These are phyloP conservation scores for Tautogolabrus adspersus DNA, from an alignment of 2,113 vertebrate genomes.

Conservation along the genomic window DNA sequence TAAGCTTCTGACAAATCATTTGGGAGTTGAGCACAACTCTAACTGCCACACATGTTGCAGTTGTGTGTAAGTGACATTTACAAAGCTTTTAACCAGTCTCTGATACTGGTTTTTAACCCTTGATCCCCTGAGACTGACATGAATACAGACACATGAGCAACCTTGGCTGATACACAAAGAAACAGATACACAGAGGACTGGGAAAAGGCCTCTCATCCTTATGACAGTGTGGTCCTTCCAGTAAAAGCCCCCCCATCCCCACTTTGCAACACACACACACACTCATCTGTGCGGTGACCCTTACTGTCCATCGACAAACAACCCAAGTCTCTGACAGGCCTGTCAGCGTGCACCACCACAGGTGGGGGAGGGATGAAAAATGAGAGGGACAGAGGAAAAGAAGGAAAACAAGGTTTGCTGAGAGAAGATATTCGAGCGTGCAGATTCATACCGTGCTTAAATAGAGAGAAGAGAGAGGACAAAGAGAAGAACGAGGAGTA, in stretches of 20 bases:
- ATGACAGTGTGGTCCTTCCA: slow-evolving; percentile 41
- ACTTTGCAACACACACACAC: slow-evolving; percentile 3
- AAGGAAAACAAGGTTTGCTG: slow-evolving; percentile 28
- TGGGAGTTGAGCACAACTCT: neutral
- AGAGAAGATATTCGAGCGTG: slow-evolving; percentile 35
- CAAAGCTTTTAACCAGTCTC: slow-evolving; percentile 40
- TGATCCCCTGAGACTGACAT: slow-evolving; percentile 34
- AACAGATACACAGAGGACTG: slow-evolving; percentile 36
- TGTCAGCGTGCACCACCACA: slow-evolving; percentile 55
- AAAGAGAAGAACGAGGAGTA: slow-evolving; percentile 8
- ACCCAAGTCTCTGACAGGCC: slow-evolving; percentile 54
- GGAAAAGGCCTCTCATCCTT: slow-evolving; percentile 50
- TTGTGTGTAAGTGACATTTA: slow-evolving; percentile 20
- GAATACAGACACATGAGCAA: slow-evolving; percentile 21
- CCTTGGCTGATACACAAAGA: slow-evolving; percentile 44
- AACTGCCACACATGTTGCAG: neutral
- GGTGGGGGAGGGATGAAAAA: slow-evolving; percentile 56
- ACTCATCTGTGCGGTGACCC: slow-evolving; percentile 48
- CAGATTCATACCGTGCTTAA: slow-evolving; percentile 34
- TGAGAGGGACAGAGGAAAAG: slow-evolving; percentile 21
- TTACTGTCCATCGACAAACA: slow-evolving; percentile 61
- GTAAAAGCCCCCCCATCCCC: slow-evolving; percentile 29
- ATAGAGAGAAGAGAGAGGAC: slow-evolving; percentile 22
- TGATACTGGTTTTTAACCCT: slow-evolving; percentile 23
- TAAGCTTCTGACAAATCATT: neutral